Evolutionary conservation across 1,140 invertebrate species (phyloP), one percentile per base, ranked within the genome.

Genomic region (Micrasema minimum): DNA sequence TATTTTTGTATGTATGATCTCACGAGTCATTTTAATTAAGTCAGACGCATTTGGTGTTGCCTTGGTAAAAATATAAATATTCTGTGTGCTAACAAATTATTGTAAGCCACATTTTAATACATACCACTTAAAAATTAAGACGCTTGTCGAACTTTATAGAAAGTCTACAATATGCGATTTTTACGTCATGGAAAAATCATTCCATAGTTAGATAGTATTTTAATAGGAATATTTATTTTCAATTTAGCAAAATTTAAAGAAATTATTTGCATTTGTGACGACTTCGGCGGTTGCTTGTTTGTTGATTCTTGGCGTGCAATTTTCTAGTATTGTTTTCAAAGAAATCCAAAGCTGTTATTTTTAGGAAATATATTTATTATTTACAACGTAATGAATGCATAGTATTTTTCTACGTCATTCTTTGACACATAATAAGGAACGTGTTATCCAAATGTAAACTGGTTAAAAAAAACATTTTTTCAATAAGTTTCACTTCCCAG

Each of bases 1-100:
- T 67, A 67, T 67, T 67, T 67, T 67, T 67, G 50, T 67, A 67
- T 67, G 11, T 65, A 67, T 67, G 65, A 67, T 67, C 65, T 67
- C 65, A 67, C 55, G 22, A 55, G 14, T 16, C 23, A 46, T 46
- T 45, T 64, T 48, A 46, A 62, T 18, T 31, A 45, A 64, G 18
- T n/a, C n/a, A 23, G 12, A 18, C 38, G 16, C 43, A 41, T 46
- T 23, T 22, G 12, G 41, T 64, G 23, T 64, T 64, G 61, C 61
- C 41, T 64, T 64, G 22, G 45, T 59, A 38, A 41, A 41, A 20
- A 43, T n/a, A n/a, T n/a, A n/a, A n/a, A n/a, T 51, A 12, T 51
- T 22, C 20, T 31, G 26, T 31, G 9, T 31, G 22, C 22, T 55
- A 16, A 31, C 55, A 59, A 41, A 41, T 43, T 38, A 59, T 59